A percentile compares a stretch with the other conserved stretches of the same genome.
These are phyloP conservation scores for Plebejus anna DNA, from an alignment of 2,888 invertebrate genomes.

Conservation along the genomic window DNA sequence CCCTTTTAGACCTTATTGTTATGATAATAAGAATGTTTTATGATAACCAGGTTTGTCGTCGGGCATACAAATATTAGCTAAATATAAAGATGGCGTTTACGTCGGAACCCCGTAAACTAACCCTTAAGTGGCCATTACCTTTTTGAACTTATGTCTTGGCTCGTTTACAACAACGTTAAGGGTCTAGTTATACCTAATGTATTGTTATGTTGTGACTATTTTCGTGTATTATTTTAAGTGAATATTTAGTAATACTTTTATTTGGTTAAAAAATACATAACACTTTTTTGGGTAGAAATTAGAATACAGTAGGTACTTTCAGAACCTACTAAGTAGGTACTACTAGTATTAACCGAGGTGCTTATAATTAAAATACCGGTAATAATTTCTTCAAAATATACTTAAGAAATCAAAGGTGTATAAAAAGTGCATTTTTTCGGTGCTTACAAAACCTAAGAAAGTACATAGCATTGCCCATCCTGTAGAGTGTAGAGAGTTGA, in stretches of 20 bases:
- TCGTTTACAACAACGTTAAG: neutral
- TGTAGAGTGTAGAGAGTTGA: slow-evolving; percentile 32
- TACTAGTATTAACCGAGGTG: too few species aligned
- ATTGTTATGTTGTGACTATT: slow-evolving; percentile 4
- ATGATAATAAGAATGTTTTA: neutral
- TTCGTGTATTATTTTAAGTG: neutral
- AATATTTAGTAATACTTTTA: neutral
- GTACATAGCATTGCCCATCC: too few species aligned
- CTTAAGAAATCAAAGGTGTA: too few species aligned
- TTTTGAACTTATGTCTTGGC: slow-evolving; percentile 24
- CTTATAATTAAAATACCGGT: too few species aligned
- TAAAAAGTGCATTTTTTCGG: too few species aligned
- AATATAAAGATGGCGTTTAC: slow-evolving; percentile 43
- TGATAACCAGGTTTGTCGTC: slow-evolving; percentile 45
- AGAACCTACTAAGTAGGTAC: too few species aligned
- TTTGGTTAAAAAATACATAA: too few species aligned
- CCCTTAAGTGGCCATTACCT: slow-evolving; percentile 25
- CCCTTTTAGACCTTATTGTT: neutral
- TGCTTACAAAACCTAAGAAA: slow-evolving; percentile 41
- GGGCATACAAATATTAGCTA: slow-evolving; percentile 46
- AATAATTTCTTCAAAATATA: too few species aligned
- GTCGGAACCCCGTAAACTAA: slow-evolving; percentile 27
- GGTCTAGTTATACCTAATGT: neutral
- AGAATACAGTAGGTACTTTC: too few species aligned
- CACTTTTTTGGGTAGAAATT: too few species aligned